Percentiles rank a stretch among this genome's conserved stretches.
Evolutionary conservation across 2,797 vertebrate species (phyloP).

Genomic region (Brotula barbata): DNA sequence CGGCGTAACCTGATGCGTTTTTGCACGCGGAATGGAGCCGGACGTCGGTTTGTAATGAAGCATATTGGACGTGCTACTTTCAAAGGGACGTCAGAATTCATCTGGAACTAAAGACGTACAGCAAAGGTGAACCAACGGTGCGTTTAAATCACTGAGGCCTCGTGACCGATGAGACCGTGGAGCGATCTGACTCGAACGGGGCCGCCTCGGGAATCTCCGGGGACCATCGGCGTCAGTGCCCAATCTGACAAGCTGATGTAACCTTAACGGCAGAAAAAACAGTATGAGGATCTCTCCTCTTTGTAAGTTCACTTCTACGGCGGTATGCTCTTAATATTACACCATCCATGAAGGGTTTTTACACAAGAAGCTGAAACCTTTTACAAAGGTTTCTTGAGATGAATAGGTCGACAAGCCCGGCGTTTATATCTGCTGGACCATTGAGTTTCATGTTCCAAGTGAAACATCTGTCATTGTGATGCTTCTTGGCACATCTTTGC

Average conservation of each 20-base stretch:
- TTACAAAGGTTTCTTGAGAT: constrained; percentile 24
- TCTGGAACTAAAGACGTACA: constrained; percentile 51
- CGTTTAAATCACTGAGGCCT: constrained; percentile 44
- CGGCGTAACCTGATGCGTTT: constrained; percentile 1
- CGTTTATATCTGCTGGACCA: constrained; percentile 44
- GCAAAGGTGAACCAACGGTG: constrained; percentile 38
- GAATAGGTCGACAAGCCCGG: constrained; percentile 17
- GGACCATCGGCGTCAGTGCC: constrained; percentile 33
- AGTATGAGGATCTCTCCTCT: constrained; percentile 30
- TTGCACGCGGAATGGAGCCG: background rate
- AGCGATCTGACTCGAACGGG: constrained; percentile 35
- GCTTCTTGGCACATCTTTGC: constrained; percentile 55
- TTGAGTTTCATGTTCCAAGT: constrained; percentile 28
- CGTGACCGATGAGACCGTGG: constrained; percentile 28
- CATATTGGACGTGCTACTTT: constrained; percentile 23
- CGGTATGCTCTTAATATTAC: background rate
- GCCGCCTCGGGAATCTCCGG: constrained; percentile 37
- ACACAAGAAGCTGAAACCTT: constrained; percentile 7
- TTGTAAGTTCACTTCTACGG: constrained; percentile 3
- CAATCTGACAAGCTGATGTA: constrained; percentile 55
- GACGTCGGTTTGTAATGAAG: constrained; percentile 41
- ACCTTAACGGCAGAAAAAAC: constrained; percentile 44
- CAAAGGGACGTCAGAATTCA: constrained; percentile 29
- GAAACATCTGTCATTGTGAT: constrained; percentile 62
- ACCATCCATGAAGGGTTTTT: constrained; percentile 9